Conservation (phyloP, 1,140 invertebrate species). For the Olivierus martensii region DNA sequence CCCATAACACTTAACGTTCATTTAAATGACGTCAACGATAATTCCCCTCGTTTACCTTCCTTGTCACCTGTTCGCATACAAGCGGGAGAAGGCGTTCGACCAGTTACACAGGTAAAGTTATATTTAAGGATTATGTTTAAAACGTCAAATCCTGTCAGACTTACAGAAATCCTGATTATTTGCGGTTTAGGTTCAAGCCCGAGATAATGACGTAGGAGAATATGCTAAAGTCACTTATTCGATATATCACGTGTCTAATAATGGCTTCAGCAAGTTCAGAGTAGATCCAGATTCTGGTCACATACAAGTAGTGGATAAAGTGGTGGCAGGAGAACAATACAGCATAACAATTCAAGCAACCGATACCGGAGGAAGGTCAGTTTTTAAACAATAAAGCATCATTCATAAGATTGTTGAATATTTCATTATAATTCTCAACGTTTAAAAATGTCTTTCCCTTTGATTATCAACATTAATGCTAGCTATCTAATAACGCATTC, state of each 20-base stretch:
- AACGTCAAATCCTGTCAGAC: too few species aligned
- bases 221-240: conserved; percentile 67
- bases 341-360: conserved; percentile 68
- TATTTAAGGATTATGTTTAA: too few species aligned
- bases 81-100: conserved; percentile 57
- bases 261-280: conserved; percentile 66
- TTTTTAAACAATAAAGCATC: too few species aligned
- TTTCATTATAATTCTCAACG: too few species aligned
- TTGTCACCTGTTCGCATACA: conserved; percentile 59
- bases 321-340: conserved; percentile 73
- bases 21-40: conserved; percentile 70
- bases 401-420: too few species aligned
- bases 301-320: conserved; percentile 46
- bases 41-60: conserved; percentile 59
- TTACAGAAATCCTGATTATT: background rate
- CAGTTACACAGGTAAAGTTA: conserved; percentile 58
- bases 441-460: too few species aligned
- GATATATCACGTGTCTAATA: conserved; percentile 79
- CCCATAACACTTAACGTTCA: conserved; percentile 61
- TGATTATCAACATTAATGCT: too few species aligned
- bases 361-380: conserved; percentile 19
- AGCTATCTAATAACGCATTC: too few species aligned
- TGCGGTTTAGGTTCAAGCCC: conserved; percentile 47
- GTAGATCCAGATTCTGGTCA: conserved; percentile 64
- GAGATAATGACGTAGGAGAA: conserved; percentile 67